phyloP scores from a whole-genome alignment of 2,113 vertebrate species.

The Leiothrix lutea region DNA sequence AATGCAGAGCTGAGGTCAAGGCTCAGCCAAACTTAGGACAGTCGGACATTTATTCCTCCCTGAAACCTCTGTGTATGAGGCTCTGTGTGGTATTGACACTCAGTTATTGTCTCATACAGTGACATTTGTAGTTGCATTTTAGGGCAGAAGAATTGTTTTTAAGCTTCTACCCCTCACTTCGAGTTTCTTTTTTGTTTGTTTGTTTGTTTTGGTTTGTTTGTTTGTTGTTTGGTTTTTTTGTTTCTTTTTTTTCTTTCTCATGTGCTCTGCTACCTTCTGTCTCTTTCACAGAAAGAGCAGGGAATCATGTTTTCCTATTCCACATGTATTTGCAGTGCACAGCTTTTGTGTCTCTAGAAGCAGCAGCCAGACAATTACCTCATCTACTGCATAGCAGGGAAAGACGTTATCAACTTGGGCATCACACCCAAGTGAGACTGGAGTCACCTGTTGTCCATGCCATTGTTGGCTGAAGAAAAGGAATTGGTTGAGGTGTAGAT shows the following conservation, averaged over 20 bases:
- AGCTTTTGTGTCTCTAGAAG: neutral
- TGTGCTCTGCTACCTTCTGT: neutral
- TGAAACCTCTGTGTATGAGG: neutral
- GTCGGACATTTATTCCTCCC: neutral
- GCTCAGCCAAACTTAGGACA: neutral
- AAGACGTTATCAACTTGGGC: neutral
- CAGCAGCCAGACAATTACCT: neutral
- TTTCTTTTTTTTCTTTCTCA: neutral
- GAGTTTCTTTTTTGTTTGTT: neutral
- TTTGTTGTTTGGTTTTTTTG: no score
- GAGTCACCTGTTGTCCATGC: neutral
- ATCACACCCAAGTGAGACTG: neutral
- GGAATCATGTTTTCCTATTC: neutral
- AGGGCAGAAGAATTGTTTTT: neutral
- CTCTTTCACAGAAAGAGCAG: neutral
- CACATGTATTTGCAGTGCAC: neutral
- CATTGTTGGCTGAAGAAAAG: neutral
- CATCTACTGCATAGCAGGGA: accelerated
- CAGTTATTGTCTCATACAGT: neutral
- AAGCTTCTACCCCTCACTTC: neutral
- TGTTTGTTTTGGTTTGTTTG: no score
- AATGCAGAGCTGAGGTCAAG: neutral
- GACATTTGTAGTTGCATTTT: neutral
- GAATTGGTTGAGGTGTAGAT: neutral
- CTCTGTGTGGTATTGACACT: neutral